Percentiles rank a stretch among this genome's conserved stretches.
Conservation (phyloP, 2,797 vertebrate genomes). For the Tapirus indicus region DNA sequence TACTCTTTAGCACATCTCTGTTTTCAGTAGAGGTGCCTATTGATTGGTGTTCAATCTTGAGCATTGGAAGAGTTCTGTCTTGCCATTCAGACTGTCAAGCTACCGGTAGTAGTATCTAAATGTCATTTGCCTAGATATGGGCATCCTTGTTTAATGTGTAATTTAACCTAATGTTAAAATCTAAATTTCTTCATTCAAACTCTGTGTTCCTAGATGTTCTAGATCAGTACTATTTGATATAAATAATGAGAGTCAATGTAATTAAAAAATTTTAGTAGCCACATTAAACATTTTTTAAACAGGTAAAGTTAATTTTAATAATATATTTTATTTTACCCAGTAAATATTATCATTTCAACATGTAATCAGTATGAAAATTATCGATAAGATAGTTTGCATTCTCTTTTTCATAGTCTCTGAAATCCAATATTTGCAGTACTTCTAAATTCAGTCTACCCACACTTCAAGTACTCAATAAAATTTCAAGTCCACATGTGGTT, state of each 20-base stretch:
- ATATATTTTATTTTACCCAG: background rate
- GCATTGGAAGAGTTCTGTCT: background rate
- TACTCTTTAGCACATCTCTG: background rate
- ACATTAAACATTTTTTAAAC: slow-evolving; percentile 43
- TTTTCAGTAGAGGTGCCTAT: background rate
- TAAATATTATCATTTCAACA: slow-evolving; percentile 31
- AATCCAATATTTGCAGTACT: background rate
- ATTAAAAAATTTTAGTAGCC: background rate
- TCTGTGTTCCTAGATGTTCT: background rate
- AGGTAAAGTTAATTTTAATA: background rate
- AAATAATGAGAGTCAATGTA: slow-evolving; percentile 13
- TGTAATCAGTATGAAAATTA: slow-evolving; percentile 40
- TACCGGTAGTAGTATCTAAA: background rate
- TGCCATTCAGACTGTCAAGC: background rate
- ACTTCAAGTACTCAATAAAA: slow-evolving; percentile 43
- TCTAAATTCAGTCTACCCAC: slow-evolving; percentile 5
- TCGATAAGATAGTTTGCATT: background rate
- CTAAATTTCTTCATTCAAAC: background rate
- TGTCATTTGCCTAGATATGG: background rate
- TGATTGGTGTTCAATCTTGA: slow-evolving; percentile 18
- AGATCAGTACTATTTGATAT: background rate
- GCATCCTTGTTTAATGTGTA: slow-evolving; percentile 4
- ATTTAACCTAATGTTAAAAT: slow-evolving; percentile 47
- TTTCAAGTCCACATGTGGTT: slow-evolving; percentile 10
- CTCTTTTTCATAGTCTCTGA: slow-evolving; percentile 12